Conservation (phyloP, 2,113 vertebrate genomes). For the Lophura nycthemera region DNA sequence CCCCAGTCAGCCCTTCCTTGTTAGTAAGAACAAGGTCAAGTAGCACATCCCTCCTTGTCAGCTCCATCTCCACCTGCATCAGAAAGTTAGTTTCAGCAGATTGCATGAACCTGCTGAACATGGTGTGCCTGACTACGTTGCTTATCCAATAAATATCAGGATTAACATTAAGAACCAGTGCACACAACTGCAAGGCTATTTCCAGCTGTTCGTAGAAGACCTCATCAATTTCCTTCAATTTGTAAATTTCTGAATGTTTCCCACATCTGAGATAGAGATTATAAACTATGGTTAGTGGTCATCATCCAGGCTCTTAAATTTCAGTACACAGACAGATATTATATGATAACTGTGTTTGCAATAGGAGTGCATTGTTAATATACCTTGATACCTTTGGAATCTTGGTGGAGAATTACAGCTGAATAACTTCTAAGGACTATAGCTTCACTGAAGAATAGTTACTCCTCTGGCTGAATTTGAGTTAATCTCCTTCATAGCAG, state of each 20-base stretch:
- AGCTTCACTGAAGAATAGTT: neutral
- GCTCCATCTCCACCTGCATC: no score
- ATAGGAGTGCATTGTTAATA: neutral
- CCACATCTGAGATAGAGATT: neutral
- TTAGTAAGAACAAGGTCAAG: no score
- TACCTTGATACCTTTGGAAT: neutral
- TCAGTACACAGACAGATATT: rapidly evolving
- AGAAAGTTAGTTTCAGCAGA: no score
- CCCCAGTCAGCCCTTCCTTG: no score
- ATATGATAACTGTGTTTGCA: neutral
- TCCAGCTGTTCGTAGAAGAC: no score
- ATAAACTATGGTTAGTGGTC: neutral
- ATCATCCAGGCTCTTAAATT: neutral
- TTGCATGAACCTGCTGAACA: no score
- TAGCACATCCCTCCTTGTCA: no score
- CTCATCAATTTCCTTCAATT: no score
- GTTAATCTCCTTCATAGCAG: neutral
- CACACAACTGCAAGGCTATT: no score
- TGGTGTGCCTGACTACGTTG: no score
- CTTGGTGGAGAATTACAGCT: neutral
- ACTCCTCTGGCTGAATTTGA: neutral
- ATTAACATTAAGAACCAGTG: no score
- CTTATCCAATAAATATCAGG: no score
- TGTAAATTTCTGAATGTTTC: neutral
- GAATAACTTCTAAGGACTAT: neutral